Percentiles rank a stretch among this genome's conserved stretches.
These are phyloP conservation scores for Hoplodrina ambigua DNA, from an alignment of 2,888 invertebrate species.

Conservation along the genomic window DNA sequence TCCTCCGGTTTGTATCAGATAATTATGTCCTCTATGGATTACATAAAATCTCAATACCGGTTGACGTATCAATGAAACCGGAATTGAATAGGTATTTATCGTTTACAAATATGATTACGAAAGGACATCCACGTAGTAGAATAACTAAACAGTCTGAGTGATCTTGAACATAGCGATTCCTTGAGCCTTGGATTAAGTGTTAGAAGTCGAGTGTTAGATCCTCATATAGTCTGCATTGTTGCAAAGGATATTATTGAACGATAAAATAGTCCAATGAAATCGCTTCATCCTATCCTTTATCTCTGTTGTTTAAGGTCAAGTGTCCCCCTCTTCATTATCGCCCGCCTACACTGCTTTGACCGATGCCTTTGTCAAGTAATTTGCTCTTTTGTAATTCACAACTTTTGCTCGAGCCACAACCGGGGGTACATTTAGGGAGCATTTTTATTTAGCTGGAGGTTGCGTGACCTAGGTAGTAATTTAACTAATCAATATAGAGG, in stretches of 20 bases:
- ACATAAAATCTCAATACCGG: conserved; percentile 53
- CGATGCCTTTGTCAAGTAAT: conserved; percentile 62
- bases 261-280: conserved; percentile 43
- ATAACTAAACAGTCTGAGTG: conserved; percentile 64
- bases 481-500: conserved; percentile 85
- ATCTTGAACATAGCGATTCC: conserved; percentile 55
- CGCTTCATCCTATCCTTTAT: conserved; percentile 57
- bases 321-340: conserved; percentile 57
- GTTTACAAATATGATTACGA: conserved; percentile 63
- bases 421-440: conserved; percentile 48
- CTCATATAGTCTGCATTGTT: conserved; percentile 12
- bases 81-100: conserved; percentile 61
- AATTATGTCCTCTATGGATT: conserved; percentile 44
- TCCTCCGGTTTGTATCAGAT: conserved; percentile 45
- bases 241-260: conserved; percentile 11
- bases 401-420: conserved; percentile 7
- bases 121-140: conserved; percentile 63
- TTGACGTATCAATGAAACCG: conserved; percentile 67
- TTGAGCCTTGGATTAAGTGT: conserved; percentile 1
- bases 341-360: conserved; percentile 64
- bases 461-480: conserved; percentile 83
- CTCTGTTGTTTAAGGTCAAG: conserved; percentile 60
- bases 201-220: conserved; percentile 4
- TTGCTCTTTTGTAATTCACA: conserved; percentile 56
- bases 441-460: conserved; percentile 66